Base-by-base conservation (phyloP, 2,888 invertebrate genomes). In the Ophion ellenae region DNA sequence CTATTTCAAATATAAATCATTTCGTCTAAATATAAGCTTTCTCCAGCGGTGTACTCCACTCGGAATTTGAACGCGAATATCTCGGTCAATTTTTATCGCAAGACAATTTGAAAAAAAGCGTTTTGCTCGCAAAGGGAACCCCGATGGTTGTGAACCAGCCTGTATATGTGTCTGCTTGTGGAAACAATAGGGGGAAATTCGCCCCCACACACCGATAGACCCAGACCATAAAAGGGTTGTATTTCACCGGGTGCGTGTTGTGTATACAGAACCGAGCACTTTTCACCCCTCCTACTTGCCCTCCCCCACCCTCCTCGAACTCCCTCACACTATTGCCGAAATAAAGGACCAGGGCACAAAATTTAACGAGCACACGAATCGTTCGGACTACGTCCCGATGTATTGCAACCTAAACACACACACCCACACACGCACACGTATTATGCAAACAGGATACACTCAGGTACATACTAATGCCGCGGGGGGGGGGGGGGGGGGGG, bases 141-240 rank as follows among this genome's bases (percentile, higher is more conserved):
- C 6, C 7, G 40, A 40, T 9, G 53, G n/a, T 17, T 10, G 69
- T 20, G 47, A 40, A 0, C 17, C 17, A 14, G 17, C 14, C 17
- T 17, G 53, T 17, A 53, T 17, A 47, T 11, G 6, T 3, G 45
- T 2, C 14, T 14, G 36, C 69, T n/a, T 32, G 61, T 11, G 67
- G 45, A 69, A 79, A 79, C 78, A 79, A 79, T 78, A 69, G 83
- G 74, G 83, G 47, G 40, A 73, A 73, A 36, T 36, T 64, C 17
- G n/a, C 7, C 64, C 71, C 63, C 32, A 53, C 45, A 20, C 4
- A 2, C 36, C 10, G 47, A 83, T 40, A 47, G 45, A 77, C 45
- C 66, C 69, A 47, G 83, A 83, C 9, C 28, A 63, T 47, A 79
- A 77, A 74, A 74, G 74, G 79, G 73, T 83, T 74, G 74, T 83